Percentiles rank a stretch among this genome's conserved stretches.
phyloP scores from a whole-genome alignment of 2,888 invertebrate genomes.

The Druceiella hillmani region DNA sequence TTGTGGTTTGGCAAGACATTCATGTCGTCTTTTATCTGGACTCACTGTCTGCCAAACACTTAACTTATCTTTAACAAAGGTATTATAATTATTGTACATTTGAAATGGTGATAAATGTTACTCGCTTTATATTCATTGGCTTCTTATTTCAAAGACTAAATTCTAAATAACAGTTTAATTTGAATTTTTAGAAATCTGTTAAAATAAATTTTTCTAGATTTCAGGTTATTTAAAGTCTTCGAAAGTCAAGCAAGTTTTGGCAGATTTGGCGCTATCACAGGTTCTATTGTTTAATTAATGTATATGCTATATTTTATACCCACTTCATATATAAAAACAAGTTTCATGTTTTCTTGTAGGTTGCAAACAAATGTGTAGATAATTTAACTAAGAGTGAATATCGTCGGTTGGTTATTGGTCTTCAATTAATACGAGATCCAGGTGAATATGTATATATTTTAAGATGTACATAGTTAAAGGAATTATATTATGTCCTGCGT shows the following conservation, averaged over 20 bases:
- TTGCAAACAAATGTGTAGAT: slow-evolving; percentile 77
- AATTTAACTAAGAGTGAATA: slow-evolving; percentile 86
- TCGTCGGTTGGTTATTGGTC: slow-evolving; percentile 82
- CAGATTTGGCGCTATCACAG: slow-evolving; percentile 89
- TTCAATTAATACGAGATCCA: slow-evolving; percentile 91
- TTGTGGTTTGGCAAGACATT: slow-evolving; percentile 85
- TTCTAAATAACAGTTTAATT: slow-evolving; percentile 4
- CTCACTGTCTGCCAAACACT: slow-evolving; percentile 85
- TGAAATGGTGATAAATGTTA: too few species aligned
- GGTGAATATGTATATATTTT: slow-evolving; percentile 57
- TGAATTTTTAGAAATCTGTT: neutral
- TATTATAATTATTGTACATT: slow-evolving; percentile 30
- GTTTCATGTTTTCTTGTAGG: slow-evolving; percentile 35
- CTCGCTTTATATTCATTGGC: too few species aligned
- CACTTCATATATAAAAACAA: slow-evolving; percentile 6
- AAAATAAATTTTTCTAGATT: slow-evolving; percentile 45
- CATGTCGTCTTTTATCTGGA: slow-evolving; percentile 78
- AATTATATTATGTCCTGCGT: slow-evolving; percentile 74
- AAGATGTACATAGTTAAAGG: too few species aligned
- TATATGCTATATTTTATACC: neutral
- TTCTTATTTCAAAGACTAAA: too few species aligned
- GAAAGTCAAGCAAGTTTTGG: slow-evolving; percentile 87
- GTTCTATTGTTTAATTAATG: slow-evolving; percentile 24
- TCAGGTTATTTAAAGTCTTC: slow-evolving; percentile 73
- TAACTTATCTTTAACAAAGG: slow-evolving; percentile 73